These are phyloP conservation scores for Mesoclemmys tuberculata DNA, from an alignment of 2,113 vertebrate genomes.

Conservation along the genomic window DNA sequence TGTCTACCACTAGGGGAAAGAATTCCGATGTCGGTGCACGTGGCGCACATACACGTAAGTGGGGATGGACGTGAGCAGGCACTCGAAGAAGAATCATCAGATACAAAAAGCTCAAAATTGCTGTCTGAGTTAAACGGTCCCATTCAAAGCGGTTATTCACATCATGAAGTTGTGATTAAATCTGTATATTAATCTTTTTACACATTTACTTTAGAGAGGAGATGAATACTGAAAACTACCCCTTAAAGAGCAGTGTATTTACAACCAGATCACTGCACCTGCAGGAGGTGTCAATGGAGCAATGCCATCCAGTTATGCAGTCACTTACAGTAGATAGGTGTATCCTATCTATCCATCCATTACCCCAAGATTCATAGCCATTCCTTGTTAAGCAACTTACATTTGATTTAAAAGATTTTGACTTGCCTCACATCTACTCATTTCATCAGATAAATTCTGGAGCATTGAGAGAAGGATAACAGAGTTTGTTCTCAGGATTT, in stretches of 20 bases:
- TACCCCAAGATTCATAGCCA: neutral
- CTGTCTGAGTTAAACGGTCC: neutral
- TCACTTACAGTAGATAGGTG: too few species aligned
- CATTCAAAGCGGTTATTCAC: neutral
- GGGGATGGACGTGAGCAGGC: too few species aligned
- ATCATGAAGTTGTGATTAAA: fast-evolving
- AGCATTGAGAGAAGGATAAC: neutral
- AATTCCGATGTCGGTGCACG: too few species aligned
- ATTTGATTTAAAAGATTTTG: neutral
- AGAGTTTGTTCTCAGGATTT: fast-evolving
- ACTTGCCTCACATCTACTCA: neutral
- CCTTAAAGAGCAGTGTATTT: neutral
- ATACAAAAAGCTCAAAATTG: neutral
- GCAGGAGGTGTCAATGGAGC: neutral
- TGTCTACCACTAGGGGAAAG: too few species aligned
- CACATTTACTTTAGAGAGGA: neutral
- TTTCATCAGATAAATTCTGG: fast-evolving
- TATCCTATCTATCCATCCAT: neutral
- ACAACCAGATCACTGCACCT: neutral
- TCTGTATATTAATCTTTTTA: neutral
- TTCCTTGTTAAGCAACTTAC: neutral
- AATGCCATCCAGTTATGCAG: neutral
- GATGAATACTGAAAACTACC: neutral
- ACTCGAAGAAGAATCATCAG: neutral
- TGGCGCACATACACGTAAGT: too few species aligned